Conservation (phyloP, 30 jellyfish, hydroid and myxozoan genomes). For the Rhopilema esculentum region DNA sequence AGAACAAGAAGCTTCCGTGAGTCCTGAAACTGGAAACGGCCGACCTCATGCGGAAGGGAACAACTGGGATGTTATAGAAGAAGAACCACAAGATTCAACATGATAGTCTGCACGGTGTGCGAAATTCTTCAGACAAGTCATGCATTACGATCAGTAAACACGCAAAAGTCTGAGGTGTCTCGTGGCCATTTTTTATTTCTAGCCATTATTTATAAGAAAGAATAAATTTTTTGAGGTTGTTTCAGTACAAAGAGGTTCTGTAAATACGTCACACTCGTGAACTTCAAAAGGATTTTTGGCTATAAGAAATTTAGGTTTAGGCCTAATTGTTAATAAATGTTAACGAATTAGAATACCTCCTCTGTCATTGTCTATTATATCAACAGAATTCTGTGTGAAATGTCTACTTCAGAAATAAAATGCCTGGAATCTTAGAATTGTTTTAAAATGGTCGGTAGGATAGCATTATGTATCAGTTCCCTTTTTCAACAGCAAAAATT, state of each 20-base stretch:
- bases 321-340: neutral
- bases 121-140: neutral
- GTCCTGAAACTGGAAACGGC: neutral
- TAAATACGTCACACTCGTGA: neutral
- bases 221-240: neutral
- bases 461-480: no score
- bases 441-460: no score
- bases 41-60: conserved; percentile 6
- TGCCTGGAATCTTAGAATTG: no score
- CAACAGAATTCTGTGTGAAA: no score
- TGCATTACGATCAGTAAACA: neutral
- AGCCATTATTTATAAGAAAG: neutral
- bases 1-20: neutral
- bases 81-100: neutral
- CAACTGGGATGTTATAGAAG: neutral
- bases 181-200: neutral
- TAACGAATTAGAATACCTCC: no score
- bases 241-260: neutral
- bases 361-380: no score
- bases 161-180: neutral
- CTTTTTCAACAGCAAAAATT: no score
- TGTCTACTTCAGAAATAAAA: no score
- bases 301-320: neutral
- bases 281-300: neutral
- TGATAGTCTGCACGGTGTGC: neutral